Conservation (phyloP, 2,888 invertebrate species). For the Acleris holmiana region DNA sequence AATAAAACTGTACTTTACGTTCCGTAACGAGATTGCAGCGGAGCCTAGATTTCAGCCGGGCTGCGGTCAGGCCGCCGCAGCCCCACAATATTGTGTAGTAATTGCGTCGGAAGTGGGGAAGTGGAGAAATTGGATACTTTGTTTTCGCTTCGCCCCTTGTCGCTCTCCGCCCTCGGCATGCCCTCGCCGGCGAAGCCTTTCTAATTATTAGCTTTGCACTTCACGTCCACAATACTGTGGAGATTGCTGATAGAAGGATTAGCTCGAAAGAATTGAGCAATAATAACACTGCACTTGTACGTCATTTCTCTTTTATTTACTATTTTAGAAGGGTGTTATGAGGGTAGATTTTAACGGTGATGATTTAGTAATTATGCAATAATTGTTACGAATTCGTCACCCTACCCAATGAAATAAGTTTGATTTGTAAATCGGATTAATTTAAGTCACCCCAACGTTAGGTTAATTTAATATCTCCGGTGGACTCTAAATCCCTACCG, state of each 20-base stretch:
- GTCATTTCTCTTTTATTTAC: slow-evolving; percentile 3
- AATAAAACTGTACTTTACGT: slow-evolving; percentile 74
- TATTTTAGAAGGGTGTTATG: not conserved
- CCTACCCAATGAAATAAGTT: not conserved
- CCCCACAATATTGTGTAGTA: slow-evolving; percentile 71
- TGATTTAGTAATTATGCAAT: not conserved
- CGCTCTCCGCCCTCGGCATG: slow-evolving; percentile 47
- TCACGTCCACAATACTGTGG: slow-evolving; percentile 52
- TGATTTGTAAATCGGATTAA: slow-evolving; percentile 36
- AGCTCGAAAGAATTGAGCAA: slow-evolving; percentile 25
- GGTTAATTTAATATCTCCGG: slow-evolving; percentile 26
- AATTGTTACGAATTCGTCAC: not conserved
- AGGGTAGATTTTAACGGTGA: not conserved
- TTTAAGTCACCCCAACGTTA: slow-evolving; percentile 43
- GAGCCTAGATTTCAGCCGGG: slow-evolving; percentile 68
- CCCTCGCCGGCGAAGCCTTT: slow-evolving; percentile 68
- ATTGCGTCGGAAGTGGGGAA: slow-evolving; percentile 80
- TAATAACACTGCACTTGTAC: slow-evolving; percentile 6
- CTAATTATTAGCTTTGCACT: slow-evolving; percentile 66
- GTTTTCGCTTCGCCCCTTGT: slow-evolving; percentile 63
- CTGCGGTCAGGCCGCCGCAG: slow-evolving; percentile 71
- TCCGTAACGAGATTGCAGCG: slow-evolving; percentile 75
- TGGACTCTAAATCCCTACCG: slow-evolving; percentile 44
- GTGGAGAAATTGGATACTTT: slow-evolving; percentile 78
- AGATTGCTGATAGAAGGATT: slow-evolving; percentile 40